These are phyloP conservation scores for Belgica antarctica DNA, from an alignment of 2,888 invertebrate genomes.

Conservation along the genomic window DNA sequence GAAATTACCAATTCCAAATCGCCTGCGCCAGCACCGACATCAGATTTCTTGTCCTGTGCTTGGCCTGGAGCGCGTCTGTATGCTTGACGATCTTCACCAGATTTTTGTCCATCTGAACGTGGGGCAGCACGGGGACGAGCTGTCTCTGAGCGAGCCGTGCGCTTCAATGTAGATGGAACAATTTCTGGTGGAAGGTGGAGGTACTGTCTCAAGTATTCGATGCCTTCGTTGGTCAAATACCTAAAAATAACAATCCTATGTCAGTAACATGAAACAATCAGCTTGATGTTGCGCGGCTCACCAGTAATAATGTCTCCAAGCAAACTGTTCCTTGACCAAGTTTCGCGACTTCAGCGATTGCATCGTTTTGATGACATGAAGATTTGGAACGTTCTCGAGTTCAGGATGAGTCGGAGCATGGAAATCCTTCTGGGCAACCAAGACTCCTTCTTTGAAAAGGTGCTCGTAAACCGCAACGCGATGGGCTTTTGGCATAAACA, in stretches of 20 bases:
- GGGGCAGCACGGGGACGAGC: slow-evolving; percentile 73
- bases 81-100: slow-evolving; percentile 77
- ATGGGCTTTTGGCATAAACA: slow-evolving; percentile 99
- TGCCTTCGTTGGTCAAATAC: slow-evolving; percentile 97
- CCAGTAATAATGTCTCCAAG: slow-evolving; percentile 99
- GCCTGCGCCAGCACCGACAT: slow-evolving; percentile 92
- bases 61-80: slow-evolving; percentile 76
- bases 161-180: slow-evolving; percentile 95
- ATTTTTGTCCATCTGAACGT: slow-evolving; percentile 66
- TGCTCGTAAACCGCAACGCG: slow-evolving; percentile 95
- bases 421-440: slow-evolving; percentile 98
- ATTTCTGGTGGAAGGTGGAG: slow-evolving; percentile 98
- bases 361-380: slow-evolving; percentile 97
- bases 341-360: slow-evolving; percentile 95
- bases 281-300: slow-evolving; percentile 52
- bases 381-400: slow-evolving; percentile 89
- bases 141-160: slow-evolving; percentile 82
- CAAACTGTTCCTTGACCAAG: slow-evolving; percentile 98
- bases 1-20: slow-evolving; percentile 80
- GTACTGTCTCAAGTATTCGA: slow-evolving; percentile 91
- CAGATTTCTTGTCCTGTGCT: slow-evolving; percentile 87
- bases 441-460: slow-evolving; percentile 98
- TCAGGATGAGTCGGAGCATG: slow-evolving; percentile 98
- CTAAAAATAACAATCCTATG: slow-evolving; percentile 50
- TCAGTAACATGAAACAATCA: slow-evolving; percentile 19